Base-by-base conservation (phyloP, 1,140 invertebrate genomes). In the Littorina saxatilis region DNA sequence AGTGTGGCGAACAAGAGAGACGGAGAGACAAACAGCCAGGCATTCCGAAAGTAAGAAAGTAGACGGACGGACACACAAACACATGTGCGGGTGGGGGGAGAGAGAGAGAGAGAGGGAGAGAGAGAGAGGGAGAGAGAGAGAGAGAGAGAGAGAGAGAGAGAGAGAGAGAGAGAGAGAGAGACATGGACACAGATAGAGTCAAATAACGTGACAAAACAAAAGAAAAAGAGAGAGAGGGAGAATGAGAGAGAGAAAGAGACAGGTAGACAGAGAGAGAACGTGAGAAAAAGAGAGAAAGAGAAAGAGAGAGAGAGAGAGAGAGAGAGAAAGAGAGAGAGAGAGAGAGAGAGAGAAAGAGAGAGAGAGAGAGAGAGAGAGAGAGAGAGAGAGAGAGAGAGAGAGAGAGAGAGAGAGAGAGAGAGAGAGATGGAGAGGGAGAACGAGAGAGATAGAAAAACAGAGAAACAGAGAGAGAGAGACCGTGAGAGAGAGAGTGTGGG, bases 41-140 rank as follows among this genome's bases (percentile, higher is more conserved):
- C 43, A 75, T n/a, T 74, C 1, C 74, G 70, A 29, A 15, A 47
- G 55, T 35, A 32, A 37, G 61, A 17, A 55, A 32, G 43, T 20
- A 47, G 66, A 66, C 37, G 39, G 43, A 81, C 32, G 11, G 39
- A 43, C 23, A 61, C 43, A 63, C 15, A 75, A 58, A 81, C 17
- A 76, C 37, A 76, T 43, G 29, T 50, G 43, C 5, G 37, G 50
- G 61, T 3, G 20, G 47, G 61, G 17, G 23, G 11, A 75, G 32
- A 61, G 68, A 81, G n/a, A 75, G 39, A 75, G 37, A 75, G 47
- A 81, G 47, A 81, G 47, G 75, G 29, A 81, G 70, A 81, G 32
- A 81, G 32, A 75, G 55, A 81, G 70, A 74, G 47, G 63, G 52
- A 63, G 35, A 75, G 72, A 74, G 27, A 58, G 43, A 72, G 23